phyloP scores from a whole-genome alignment of 1,140 invertebrate species.

The Lepidurus apus region DNA sequence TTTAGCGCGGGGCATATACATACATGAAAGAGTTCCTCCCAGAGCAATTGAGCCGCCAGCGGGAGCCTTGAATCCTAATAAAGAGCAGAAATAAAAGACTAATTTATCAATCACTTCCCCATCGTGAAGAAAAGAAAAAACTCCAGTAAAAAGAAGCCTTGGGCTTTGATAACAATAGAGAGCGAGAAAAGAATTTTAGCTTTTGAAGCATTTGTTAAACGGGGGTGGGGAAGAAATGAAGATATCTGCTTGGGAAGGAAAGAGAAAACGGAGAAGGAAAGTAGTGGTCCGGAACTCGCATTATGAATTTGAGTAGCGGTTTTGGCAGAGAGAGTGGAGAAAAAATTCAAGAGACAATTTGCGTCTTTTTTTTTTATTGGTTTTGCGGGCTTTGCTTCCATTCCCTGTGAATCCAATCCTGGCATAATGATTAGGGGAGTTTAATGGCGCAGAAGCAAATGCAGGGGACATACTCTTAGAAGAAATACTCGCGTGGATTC shows the following conservation, averaged over 20 bases:
- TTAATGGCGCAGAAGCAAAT: neutral
- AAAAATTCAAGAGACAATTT: neutral
- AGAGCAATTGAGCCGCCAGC: neutral
- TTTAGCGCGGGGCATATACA: neutral
- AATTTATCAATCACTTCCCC: neutral
- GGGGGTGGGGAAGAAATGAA: neutral
- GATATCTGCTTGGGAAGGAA: neutral
- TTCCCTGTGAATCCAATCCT: neutral
- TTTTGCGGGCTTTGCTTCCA: neutral
- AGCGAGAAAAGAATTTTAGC: neutral
- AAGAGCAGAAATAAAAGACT: neutral
- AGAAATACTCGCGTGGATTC: neutral
- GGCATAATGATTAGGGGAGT: neutral
- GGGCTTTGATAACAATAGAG: neutral
- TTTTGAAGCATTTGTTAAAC: neutral
- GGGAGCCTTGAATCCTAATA: neutral
- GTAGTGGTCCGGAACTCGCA: neutral
- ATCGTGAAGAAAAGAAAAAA: neutral
- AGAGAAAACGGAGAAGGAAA: neutral
- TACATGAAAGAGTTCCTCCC: neutral
- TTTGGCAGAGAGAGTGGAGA: neutral
- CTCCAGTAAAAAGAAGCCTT: no score
- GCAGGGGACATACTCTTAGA: neutral
- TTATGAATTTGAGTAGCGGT: neutral
- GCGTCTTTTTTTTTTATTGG: neutral